phyloP scores from a whole-genome alignment of 1,140 invertebrate species.

The Atta texana region DNA sequence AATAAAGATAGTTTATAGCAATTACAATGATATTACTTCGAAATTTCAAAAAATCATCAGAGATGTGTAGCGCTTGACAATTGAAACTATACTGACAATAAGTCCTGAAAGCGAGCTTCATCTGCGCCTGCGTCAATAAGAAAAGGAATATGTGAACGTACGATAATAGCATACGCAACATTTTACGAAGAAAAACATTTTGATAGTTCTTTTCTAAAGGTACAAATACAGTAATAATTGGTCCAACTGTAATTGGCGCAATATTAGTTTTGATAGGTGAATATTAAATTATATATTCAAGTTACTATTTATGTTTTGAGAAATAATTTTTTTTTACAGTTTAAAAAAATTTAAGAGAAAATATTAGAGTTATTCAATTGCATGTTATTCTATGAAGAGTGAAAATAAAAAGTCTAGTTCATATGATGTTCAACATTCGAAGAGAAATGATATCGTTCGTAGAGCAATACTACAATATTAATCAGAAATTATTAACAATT shows the following conservation, averaged over 20 bases:
- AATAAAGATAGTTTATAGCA: background rate
- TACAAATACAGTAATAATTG: background rate
- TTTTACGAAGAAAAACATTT: slow-evolving; percentile 1
- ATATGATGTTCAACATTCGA: slow-evolving; percentile 7
- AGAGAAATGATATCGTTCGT: slow-evolving; percentile 20
- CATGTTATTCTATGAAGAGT: background rate
- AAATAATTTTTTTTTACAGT: background rate
- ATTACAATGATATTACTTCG: background rate
- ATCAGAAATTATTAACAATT: background rate
- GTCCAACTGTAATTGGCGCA: background rate
- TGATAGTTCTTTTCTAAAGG: background rate
- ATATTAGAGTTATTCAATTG: background rate
- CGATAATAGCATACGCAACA: background rate
- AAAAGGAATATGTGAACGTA: background rate
- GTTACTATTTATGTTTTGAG: background rate
- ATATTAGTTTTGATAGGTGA: background rate
- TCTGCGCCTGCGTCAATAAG: background rate
- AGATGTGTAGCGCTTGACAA: background rate
- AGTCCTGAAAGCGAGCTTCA: background rate
- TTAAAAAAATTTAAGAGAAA: background rate
- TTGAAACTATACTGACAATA: slow-evolving; percentile 2
- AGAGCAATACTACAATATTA: slow-evolving; percentile 24
- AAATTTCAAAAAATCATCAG: background rate
- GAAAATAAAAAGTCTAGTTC: background rate
- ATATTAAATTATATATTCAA: slow-evolving; percentile 3